Evolutionary conservation across 2,113 vertebrate genomes (phyloP).

Genomic region (Prietella phreatophila): DNA sequence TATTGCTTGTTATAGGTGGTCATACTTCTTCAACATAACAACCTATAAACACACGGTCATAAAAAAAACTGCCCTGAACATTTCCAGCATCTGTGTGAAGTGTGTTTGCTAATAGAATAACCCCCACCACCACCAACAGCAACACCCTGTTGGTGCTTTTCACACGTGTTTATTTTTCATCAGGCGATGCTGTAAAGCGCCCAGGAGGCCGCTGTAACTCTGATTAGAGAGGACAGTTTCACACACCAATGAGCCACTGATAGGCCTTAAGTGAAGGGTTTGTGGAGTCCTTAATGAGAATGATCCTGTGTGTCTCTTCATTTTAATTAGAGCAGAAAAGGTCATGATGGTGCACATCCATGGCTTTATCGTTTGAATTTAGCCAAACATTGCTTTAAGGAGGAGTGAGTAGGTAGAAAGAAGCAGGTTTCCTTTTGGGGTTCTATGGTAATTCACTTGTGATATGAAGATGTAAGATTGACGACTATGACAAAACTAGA

Average conservation of each 20-base stretch:
- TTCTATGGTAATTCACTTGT: not conserved
- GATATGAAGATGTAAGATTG: not conserved
- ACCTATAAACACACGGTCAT: not conserved
- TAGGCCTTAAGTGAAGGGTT: constrained; percentile 56
- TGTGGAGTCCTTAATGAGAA: constrained; percentile 56
- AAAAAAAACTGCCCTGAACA: not conserved
- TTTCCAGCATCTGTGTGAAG: not conserved
- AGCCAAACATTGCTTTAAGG: not conserved
- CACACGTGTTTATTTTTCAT: constrained; percentile 42
- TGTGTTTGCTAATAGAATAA: not conserved
- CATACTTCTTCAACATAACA: not conserved
- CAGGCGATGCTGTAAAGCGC: constrained; percentile 29
- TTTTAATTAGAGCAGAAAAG: constrained; percentile 56
- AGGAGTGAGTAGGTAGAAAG: not conserved
- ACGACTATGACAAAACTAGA: not conserved
- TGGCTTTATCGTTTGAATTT: constrained; percentile 30
- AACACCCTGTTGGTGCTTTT: not conserved
- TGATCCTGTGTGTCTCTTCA: constrained; percentile 51
- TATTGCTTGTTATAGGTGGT: not conserved
- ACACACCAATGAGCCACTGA: constrained; percentile 53
- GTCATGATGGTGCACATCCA: constrained; percentile 38
- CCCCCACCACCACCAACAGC: not conserved
- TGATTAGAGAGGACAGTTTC: constrained; percentile 58
- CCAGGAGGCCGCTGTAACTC: constrained; percentile 42
- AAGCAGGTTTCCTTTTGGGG: not conserved